These are phyloP conservation scores for Arctopsyche grandis DNA, from an alignment of 1,140 invertebrate species.

Conservation along the genomic window DNA sequence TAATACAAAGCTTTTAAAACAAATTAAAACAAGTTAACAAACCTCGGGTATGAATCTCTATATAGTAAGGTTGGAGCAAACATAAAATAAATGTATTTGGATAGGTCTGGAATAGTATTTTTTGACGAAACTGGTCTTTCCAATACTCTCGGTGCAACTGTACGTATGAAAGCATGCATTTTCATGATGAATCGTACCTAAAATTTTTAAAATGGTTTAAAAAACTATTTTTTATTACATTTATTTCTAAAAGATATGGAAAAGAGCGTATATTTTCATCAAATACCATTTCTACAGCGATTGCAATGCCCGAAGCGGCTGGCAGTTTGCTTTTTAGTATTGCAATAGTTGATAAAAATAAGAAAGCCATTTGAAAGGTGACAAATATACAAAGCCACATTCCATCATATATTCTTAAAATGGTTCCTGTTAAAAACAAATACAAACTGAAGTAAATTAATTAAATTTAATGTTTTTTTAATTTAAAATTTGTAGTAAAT, in stretches of 20 bases:
- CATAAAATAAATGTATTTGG: constrained; percentile 85
- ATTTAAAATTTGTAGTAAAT: too few species aligned
- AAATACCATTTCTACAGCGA: constrained; percentile 72
- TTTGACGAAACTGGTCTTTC: constrained; percentile 53
- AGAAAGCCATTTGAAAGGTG: constrained; percentile 61
- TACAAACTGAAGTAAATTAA: not conserved
- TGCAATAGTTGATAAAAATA: constrained; percentile 66
- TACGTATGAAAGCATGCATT: constrained; percentile 81
- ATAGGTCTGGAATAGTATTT: constrained; percentile 72
- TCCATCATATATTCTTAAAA: constrained; percentile 61
- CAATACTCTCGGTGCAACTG: constrained; percentile 69
- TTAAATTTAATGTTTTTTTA: not conserved
- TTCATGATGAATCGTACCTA: constrained; percentile 88
- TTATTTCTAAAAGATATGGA: not conserved
- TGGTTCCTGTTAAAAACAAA: not conserved
- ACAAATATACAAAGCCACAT: constrained; percentile 60
- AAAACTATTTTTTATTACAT: not conserved
- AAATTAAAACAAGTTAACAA: too few species aligned
- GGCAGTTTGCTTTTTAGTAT: constrained; percentile 68
- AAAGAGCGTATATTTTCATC: too few species aligned
- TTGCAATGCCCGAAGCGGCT: constrained; percentile 69
- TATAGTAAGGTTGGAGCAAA: constrained; percentile 92
- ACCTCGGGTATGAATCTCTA: constrained; percentile 86
- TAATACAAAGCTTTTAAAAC: too few species aligned
- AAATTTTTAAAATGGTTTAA: constrained; percentile 53